Conservation (phyloP, 92 coral and sea anemone genomes). For the Meandrina meandrites region DNA sequence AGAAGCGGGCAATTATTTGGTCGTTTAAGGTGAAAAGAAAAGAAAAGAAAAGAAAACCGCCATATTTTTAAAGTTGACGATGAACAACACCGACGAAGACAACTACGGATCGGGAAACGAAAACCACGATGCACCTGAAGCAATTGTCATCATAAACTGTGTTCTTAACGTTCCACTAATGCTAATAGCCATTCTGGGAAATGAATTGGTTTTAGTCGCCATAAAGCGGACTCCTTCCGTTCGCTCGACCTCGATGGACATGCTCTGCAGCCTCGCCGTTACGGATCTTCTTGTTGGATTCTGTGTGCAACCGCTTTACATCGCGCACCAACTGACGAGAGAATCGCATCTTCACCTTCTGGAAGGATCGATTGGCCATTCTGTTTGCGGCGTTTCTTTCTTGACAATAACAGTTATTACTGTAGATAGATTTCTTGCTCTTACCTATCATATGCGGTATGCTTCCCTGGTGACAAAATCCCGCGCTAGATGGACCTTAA, state of each 20-base stretch:
- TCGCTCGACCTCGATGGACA: not conserved
- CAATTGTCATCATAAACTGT: constrained; percentile 3
- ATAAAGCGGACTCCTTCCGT: constrained; percentile 7
- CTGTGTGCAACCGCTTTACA: not conserved
- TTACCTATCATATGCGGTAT: not conserved
- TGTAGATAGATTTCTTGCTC: not conserved
- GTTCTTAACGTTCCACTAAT: not conserved
- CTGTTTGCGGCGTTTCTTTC: not conserved
- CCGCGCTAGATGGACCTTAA: not conserved
- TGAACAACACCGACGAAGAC: not conserved
- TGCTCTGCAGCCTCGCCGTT: not conserved
- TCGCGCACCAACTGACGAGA: not conserved
- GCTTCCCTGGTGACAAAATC: not conserved
- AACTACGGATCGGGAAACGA: not conserved
- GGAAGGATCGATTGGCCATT: not conserved
- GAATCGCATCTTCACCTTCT: not conserved
- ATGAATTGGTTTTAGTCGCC: constrained; percentile 14
- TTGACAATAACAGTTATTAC: not conserved
- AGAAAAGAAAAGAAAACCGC: not conserved
- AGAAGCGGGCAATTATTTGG: not conserved
- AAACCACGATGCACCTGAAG: not conserved
- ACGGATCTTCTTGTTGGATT: not conserved
- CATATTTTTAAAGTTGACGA: not conserved
- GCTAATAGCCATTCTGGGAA: constrained; percentile 5
- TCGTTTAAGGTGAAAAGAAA: not conserved